phyloP scores from a whole-genome alignment of 2,888 invertebrate genomes.

The Dynastes tityus region DNA sequence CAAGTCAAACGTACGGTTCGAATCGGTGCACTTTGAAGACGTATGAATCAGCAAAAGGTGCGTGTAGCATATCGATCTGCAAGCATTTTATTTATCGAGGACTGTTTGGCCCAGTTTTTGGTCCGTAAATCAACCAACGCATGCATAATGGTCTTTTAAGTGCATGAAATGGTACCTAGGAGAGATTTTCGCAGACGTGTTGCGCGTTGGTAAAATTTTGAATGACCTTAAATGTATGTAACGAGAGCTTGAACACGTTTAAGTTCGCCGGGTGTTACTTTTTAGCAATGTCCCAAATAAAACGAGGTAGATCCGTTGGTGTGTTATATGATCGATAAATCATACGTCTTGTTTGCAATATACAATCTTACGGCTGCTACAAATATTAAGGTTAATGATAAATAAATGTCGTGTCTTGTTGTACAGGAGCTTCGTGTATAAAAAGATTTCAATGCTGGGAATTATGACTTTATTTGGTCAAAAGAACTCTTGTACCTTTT shows the following conservation, averaged over 20 bases:
- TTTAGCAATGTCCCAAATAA: background rate
- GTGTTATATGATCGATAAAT: background rate
- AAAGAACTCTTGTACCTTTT: too few species aligned
- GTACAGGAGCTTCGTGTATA: too few species aligned
- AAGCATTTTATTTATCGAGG: constrained; percentile 13
- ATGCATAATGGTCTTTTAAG: background rate
- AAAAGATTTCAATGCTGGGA: too few species aligned
- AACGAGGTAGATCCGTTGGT: background rate
- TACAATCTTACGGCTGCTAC: too few species aligned
- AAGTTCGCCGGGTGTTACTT: constrained; percentile 21
- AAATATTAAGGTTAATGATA: too few species aligned
- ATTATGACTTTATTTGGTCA: too few species aligned
- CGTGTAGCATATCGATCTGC: constrained; percentile 2
- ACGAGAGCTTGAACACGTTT: constrained; percentile 29
- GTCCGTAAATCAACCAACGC: background rate
- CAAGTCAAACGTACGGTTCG: background rate
- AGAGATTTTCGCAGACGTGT: background rate
- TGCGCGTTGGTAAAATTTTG: background rate
- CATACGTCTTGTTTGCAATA: background rate
- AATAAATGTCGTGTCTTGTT: too few species aligned
- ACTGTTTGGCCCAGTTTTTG: constrained; percentile 20
- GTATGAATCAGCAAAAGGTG: constrained; percentile 35
- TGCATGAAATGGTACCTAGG: background rate
- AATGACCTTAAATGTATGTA: constrained; percentile 38
- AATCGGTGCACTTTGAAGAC: constrained; percentile 22